Base-by-base conservation (phyloP, 2,888 invertebrate species). In the Pogonocherus hispidulus region DNA sequence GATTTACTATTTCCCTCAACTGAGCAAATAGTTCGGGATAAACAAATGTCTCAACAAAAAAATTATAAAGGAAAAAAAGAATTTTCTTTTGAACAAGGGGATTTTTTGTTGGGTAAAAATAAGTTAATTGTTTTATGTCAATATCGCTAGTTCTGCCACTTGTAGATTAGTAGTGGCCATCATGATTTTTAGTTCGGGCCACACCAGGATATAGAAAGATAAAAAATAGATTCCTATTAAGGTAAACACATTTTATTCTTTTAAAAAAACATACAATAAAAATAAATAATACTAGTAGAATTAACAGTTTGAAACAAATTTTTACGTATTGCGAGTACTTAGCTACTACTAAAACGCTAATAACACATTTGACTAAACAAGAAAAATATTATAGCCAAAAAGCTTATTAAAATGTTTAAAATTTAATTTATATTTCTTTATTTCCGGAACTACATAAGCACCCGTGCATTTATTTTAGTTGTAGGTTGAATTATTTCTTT, bases 121-220 rank as follows among this genome's bases (percentile, higher is more conserved):
- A 41, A 9, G 5, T 41, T 41, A 41, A 4, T 41, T 4, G 3
- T 41, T n/a, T n/a, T n/a, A 41, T 41, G n/a, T n/a, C 41, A 41
- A 41, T 41, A 41, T 9, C 41, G 41, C 41, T n/a, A 41, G 41
- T 41, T 41, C 41, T 41, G 41, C 41, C 41, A 41, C 41, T 9
- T n/a, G n/a, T 9, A 41, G 3, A 41, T 41, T n/a, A 41, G 5
- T 41, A 41, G 41, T 41, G 41, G 41, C 41, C 41, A 41, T 41
- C 41, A n/a, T 14, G n/a, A 41, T n/a, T 5, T 41, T n/a, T 41
- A 41, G 41, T 41, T 41, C 9, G 3, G 41, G 41, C 41, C 5
- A 32, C 41, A 41, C 3, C 41, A 14, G n/a, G 3, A 14, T 41
- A n/a, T 41, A 4, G 3, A n/a, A 41, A 41, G 5, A 27, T 5